Conservation (phyloP, 2,888 invertebrate species). For the Thera obeliscata region DNA sequence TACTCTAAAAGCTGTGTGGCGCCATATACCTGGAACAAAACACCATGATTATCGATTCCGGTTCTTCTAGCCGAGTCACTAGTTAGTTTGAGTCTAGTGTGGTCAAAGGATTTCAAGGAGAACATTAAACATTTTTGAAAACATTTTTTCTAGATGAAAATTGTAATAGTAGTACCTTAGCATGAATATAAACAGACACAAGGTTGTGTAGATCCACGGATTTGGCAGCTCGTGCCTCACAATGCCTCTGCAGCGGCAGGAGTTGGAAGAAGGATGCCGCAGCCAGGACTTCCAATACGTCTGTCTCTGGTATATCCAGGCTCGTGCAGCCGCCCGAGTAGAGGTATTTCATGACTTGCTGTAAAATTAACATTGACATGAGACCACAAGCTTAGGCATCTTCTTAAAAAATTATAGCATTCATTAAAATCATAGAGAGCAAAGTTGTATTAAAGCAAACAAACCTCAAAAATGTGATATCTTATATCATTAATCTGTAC, state of each 20-base stretch:
- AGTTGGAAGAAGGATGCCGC: constrained; percentile 96
- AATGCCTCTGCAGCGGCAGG: constrained; percentile 92
- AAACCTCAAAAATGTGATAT: constrained; percentile 95
- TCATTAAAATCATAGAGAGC: too few species aligned
- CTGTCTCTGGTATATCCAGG: constrained; percentile 90
- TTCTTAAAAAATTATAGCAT: too few species aligned
- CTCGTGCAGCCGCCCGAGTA: constrained; percentile 94
- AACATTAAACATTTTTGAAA: too few species aligned
- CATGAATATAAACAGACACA: constrained; percentile 96
- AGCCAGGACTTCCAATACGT: constrained; percentile 94
- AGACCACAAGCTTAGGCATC: too few species aligned
- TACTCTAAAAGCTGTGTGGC: constrained; percentile 94
- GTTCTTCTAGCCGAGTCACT: too few species aligned
- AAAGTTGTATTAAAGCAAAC: constrained; percentile 35
- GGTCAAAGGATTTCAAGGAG: too few species aligned
- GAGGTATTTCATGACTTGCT: constrained; percentile 96
- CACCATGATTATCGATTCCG: too few species aligned
- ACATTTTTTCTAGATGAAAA: too few species aligned
- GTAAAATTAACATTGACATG: constrained; percentile 4
- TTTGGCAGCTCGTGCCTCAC: constrained; percentile 93
- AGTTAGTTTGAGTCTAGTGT: too few species aligned
- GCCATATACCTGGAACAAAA: constrained; percentile 89
- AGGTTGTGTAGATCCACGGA: constrained; percentile 94
- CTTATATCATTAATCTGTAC: constrained; percentile 96
- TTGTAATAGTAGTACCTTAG: constrained; percentile 85